Conservation (phyloP, 2,113 vertebrate species). For the Tricholaema leucomelas region DNA sequence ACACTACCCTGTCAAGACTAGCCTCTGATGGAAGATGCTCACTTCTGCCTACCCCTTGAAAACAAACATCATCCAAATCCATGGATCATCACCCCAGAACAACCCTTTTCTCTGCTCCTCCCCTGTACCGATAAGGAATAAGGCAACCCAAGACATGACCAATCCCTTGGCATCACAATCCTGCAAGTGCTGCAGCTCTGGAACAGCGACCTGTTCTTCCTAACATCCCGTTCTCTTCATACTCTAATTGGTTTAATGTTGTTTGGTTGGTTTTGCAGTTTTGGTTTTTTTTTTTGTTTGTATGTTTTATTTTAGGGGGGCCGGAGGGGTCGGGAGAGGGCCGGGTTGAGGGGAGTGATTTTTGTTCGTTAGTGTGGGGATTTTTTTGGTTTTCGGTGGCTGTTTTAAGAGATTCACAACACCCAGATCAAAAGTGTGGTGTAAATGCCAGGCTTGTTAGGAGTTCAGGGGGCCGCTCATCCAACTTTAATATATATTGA, state of each 20-base stretch:
- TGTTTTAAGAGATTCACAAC: not conserved
- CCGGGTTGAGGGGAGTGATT: too few relatives aligned
- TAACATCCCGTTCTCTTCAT: not conserved
- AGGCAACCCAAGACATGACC: fast-evolving
- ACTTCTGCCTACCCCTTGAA: not conserved
- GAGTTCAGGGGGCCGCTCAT: not conserved
- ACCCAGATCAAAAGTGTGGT: not conserved
- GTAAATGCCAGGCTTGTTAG: not conserved
- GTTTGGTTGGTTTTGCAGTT: not conserved
- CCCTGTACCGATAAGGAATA: not conserved
- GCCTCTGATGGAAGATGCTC: not conserved
- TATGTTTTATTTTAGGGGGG: too few relatives aligned
- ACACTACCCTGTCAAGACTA: not conserved
- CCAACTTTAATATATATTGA: not conserved
- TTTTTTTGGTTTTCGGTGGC: not conserved
- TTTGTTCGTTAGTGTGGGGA: not conserved
- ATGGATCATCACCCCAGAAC: not conserved
- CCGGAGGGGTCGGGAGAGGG: too few relatives aligned
- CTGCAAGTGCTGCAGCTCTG: fast-evolving
- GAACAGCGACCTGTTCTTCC: not conserved
- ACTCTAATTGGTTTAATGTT: not conserved
- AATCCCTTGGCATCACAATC: not conserved
- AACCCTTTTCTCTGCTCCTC: not conserved
- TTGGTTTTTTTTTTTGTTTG: too few relatives aligned
- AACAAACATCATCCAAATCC: not conserved